Evolutionary conservation across 2,888 invertebrate genomes (phyloP), one percentile per base, ranked within the genome.

Genomic region (Panzeria rudis): DNA sequence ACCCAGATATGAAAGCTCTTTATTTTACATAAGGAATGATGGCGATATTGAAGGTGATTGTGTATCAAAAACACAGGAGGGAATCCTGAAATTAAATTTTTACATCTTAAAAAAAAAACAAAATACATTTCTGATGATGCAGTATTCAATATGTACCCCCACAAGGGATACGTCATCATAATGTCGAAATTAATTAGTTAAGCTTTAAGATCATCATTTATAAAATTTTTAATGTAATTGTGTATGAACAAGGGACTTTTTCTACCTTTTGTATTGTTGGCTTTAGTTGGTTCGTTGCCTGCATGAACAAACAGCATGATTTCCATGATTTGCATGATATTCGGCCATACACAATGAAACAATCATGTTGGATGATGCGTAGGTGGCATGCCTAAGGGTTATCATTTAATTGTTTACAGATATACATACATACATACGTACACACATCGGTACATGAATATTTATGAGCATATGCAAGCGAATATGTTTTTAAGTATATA

Each of bases 121-220:
- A 72, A 59, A 72, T 25, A 23, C 59, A 64, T 69, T 52, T 50
- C 44, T 29, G 44, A 71, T 64, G 41, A 59, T 59, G 50, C 44
- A 72, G 61, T 41, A 75, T 75, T 52, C 84, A 59, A 84, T 80
- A 69, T 78, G 72, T 82, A 73, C 82, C 81, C 84, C 82, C 69
- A 85, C 84, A 85, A 82, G 84, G 82, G 73, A 82, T 82, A 85
- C 84, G 84, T 85, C 84, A 82, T 85, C 87, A 82, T 83, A 86
- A 86, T 87, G 86, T 87, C 87, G 87, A 87, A 87, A 87, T 87
- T 87, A 87, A 87, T 87, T 87, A 87, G 81, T 85, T 81, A 85
- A 84, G 86, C 77, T 76, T 82, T 82, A 86, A 87, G 86, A 87
- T 86, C 78, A 85, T 86, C 81, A 87, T 87, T 85, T 85, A 80